These are phyloP conservation scores for Atlantisia rogersi DNA, from an alignment of 2,113 vertebrate genomes.

Conservation along the genomic window DNA sequence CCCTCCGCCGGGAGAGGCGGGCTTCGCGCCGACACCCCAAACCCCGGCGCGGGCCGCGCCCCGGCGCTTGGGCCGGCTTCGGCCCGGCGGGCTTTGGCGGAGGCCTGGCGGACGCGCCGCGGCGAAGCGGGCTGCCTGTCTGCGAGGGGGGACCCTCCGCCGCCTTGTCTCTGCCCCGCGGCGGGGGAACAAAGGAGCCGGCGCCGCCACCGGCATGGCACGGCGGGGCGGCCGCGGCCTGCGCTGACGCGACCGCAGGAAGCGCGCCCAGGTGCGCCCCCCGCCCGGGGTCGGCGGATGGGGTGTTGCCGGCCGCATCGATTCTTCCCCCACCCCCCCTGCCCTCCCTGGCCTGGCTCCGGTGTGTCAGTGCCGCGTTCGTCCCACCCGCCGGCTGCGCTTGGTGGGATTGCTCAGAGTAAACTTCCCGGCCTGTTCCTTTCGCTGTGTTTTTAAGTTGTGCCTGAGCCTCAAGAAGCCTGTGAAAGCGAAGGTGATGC, in stretches of 20 bases:
- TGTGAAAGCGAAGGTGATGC: not conserved
- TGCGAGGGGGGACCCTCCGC: too few relatives aligned
- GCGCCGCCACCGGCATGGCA: too few relatives aligned
- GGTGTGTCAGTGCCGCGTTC: accelerated
- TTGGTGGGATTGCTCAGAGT: too few relatives aligned
- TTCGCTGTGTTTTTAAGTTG: not conserved
- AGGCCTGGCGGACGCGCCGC: too few relatives aligned
- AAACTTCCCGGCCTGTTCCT: not conserved
- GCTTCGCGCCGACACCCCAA: not conserved
- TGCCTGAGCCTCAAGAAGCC: not conserved
- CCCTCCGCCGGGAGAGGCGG: not conserved
- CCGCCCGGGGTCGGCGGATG: not conserved
- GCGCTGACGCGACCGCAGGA: not conserved
- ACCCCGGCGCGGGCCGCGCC: not conserved
- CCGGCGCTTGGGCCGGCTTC: too few relatives aligned
- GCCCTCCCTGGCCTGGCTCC: accelerated
- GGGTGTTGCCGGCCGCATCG: not conserved
- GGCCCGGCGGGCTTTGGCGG: not conserved
- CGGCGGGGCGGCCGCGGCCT: not conserved
- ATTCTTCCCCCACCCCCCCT: too few relatives aligned
- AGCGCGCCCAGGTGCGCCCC: not conserved
- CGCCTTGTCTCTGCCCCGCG: not conserved
- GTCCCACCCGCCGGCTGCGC: too few relatives aligned
- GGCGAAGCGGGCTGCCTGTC: not conserved
- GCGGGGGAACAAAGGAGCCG: not conserved